Evolutionary conservation across 2,797 vertebrate genomes (phyloP).

Genomic region (Calcarius lapponicus): DNA sequence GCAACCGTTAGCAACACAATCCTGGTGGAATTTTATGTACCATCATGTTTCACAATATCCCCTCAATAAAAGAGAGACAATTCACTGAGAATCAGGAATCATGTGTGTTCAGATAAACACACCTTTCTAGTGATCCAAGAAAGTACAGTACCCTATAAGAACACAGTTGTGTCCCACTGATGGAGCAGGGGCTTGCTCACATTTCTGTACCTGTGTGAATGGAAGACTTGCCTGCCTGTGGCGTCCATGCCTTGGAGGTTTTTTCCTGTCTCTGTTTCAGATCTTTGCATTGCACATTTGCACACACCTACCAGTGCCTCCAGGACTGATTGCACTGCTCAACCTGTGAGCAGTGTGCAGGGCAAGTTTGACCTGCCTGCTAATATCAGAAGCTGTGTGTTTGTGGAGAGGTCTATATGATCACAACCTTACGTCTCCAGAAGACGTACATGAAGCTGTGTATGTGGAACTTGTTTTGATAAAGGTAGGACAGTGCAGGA

Average conservation of each 20-base stretch:
- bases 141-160: background rate
- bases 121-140: background rate
- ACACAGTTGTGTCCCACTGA: background rate
- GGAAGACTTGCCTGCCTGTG: background rate
- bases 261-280: background rate
- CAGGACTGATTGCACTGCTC: background rate
- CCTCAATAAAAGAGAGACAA: background rate
- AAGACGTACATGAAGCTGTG: background rate
- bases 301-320: background rate
- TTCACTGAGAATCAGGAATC: background rate
- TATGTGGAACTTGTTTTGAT: background rate
- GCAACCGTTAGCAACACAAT: background rate
- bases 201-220: background rate
- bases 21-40: background rate
- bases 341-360: background rate
- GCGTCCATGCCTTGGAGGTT: fast-evolving
- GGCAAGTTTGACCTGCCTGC: background rate
- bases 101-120: background rate
- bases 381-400: background rate
- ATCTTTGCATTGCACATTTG: background rate
- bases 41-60: background rate
- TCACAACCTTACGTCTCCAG: background rate
- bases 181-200: background rate
- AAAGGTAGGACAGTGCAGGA: background rate
- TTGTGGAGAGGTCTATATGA: background rate